Evolutionary conservation across 2,113 vertebrate genomes (phyloP), one percentile per base, ranked within the genome.

Genomic region (Vulpes lagopus): DNA sequence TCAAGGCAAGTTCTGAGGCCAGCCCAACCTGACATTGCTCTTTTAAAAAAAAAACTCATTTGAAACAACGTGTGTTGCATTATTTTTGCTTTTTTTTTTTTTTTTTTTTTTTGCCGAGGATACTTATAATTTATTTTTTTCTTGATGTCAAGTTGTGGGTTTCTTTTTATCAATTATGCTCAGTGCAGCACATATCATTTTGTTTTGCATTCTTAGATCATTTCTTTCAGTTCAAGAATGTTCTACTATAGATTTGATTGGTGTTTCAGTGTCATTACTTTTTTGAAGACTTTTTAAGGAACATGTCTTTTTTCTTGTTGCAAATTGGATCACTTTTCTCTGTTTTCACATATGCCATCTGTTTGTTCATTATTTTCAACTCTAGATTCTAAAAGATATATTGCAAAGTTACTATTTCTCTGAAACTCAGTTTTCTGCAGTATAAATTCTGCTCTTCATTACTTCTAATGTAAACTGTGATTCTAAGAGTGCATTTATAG

Each of bases 341-440:
- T 78, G 10, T 87, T 49, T 64, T 96, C 55, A 87, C 79, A 76
- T 64, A 59, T 82, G 17, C 74, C 78, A 96, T 55, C 82, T 91
- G 55, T 76, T 69, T 86, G 55, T 55, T 95, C 60, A 78, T 97
- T 95, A 92, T 94, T 94, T 95, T 65, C 76, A 94, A 69, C 51
- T 97, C 53, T 71, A 64, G 74, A 93, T 79, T 95, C 69, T 88
- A 49, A 73, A 94, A 93, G 76, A 93, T 83, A 51, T 17, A 90
- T 87, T 94, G 97, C 35, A 91, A 73, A 78, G 65, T 95, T 95
- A 57, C 91, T 90, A 15, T 69, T 93, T 89, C 76, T 86, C n/a
- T 25, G 76, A 49, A 93, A 53, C 25, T 85, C 53, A 84, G 19
- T 94, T 95, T 88, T 94, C 60, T 96, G 57, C 15, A 73, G n/a